Evolutionary conservation across 1,140 invertebrate genomes (phyloP), one percentile per base, ranked within the genome.

Genomic region (Ladona fulva): DNA sequence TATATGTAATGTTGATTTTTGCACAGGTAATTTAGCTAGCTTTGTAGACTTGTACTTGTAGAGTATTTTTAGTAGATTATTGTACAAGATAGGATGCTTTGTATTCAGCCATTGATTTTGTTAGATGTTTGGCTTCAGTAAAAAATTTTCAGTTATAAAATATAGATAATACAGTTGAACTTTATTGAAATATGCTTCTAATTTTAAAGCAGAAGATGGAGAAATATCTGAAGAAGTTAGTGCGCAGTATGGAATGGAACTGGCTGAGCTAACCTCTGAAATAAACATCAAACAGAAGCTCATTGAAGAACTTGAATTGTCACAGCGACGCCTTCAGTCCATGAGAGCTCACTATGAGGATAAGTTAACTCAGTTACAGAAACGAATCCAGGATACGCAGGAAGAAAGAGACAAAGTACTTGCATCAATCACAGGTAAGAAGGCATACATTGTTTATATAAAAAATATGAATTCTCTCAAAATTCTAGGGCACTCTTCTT

Each of bases 311-410:
- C 84, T 99, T 76, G 97, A 99, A 84, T 85, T 92, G 24, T 95
- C 93, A 14, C 95, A 99, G 83, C 89, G 91, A 74, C 86, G 95
- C 74, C 87, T 98, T 79, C 90, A 93, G 44, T 90, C 92, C 0
- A 92, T 99, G 88, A 91, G 92, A 76, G 89, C 92, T 78, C 94
- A 98, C 81, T 99, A 99, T 85, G 97, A 99, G 85, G 94, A 97
- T 66, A 97, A 99, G 83, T 86, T 99, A n/a, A 86, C 90, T 59
- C 92, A 94, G 75, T 85, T 99, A n/a, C 92, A 95, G 82, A 90
- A 90, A 5, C 92, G 93, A 81, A 99, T 99, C 75, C 90, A 89
- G 80, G 92, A 93, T 79, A 98, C 96, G 0, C 94, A 97, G 84
- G 91, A 94, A 76, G 97, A 99, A 86, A 88, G 96, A 74, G 97